These are phyloP conservation scores for Poeciliopsis turneri DNA, from an alignment of 2,797 vertebrate species.

Conservation along the genomic window DNA sequence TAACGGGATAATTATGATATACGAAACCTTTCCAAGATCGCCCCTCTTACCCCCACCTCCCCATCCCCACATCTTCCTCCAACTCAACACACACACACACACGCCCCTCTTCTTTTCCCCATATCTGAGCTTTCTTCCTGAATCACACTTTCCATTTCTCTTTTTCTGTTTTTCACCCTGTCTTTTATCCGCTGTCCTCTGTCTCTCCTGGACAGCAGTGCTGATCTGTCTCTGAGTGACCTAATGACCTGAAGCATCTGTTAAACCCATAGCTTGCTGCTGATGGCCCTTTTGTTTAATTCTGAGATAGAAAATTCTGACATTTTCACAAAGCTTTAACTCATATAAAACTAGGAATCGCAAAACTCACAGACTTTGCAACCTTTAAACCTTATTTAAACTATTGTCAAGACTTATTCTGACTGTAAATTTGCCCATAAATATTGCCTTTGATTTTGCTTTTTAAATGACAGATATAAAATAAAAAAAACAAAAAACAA, in stretches of 20 bases:
- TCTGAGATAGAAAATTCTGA: neutral
- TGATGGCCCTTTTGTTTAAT: neutral
- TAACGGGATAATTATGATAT: slow-evolving; percentile 85
- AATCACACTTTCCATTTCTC: slow-evolving; percentile 32
- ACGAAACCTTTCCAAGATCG: slow-evolving; percentile 80
- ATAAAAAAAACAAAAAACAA: too few relatives aligned
- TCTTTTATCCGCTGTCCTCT: slow-evolving; percentile 30
- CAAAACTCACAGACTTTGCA: neutral
- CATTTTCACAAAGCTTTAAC: neutral
- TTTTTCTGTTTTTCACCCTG: slow-evolving; percentile 32
- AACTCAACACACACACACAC: neutral
- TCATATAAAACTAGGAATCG: too few relatives aligned
- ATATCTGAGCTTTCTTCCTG: slow-evolving; percentile 39
- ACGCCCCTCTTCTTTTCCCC: slow-evolving; percentile 34
- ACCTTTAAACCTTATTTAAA: neutral
- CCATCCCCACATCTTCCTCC: neutral
- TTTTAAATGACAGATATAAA: neutral
- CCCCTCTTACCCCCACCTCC: slow-evolving; percentile 13
- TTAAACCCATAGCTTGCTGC: neutral
- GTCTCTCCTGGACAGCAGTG: slow-evolving; percentile 20
- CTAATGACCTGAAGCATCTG: neutral
- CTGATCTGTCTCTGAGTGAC: slow-evolving; percentile 14
- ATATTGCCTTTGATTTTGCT: neutral
- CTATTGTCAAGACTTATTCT: neutral
- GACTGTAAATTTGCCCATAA: neutral